phyloP scores from a whole-genome alignment of 30 jellyfish, hydroid and myxozoan genomes.

The Mastigias papua region DNA sequence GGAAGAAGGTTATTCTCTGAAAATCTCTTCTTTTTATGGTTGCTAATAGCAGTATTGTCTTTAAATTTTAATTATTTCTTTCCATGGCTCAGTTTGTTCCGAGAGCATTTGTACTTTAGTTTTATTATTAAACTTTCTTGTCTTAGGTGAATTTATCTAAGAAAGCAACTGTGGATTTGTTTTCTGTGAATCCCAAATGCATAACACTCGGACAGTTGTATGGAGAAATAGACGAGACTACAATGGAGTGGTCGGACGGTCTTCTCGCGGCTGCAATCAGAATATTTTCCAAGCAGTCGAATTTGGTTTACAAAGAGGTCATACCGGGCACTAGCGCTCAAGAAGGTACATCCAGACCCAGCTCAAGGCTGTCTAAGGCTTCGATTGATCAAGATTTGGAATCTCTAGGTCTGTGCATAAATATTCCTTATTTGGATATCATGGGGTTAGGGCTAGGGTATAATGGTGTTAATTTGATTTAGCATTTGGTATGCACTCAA shows the following conservation, averaged over 20 bases:
- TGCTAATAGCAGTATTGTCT: no score
- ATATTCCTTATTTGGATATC: not conserved
- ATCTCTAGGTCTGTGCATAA: constrained; percentile 4
- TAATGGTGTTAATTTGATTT: not conserved
- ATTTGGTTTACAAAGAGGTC: not conserved
- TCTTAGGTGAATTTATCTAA: constrained; percentile 24
- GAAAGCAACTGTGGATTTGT: constrained; percentile 70
- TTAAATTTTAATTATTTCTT: no score
- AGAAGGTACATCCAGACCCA: constrained; percentile 36
- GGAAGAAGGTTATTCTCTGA: no score
- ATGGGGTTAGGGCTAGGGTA: not conserved
- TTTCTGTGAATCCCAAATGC: constrained; percentile 80
- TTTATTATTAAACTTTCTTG: not conserved
- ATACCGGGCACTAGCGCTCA: constrained; percentile 22
- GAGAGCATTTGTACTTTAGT: not conserved
- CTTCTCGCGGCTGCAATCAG: constrained; percentile 77
- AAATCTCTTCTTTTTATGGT: no score
- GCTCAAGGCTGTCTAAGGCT: constrained; percentile 25
- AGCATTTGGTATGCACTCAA: no score
- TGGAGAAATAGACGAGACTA: constrained; percentile 80
- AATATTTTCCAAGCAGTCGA: constrained; percentile 41
- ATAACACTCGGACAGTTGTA: constrained; percentile 82
- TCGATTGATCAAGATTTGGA: constrained; percentile 35
- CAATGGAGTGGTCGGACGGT: constrained; percentile 94
- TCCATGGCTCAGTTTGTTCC: not conserved